Evolutionary conservation across 2,888 invertebrate species (phyloP).

Genomic region (Chloroclystis v-ata): DNA sequence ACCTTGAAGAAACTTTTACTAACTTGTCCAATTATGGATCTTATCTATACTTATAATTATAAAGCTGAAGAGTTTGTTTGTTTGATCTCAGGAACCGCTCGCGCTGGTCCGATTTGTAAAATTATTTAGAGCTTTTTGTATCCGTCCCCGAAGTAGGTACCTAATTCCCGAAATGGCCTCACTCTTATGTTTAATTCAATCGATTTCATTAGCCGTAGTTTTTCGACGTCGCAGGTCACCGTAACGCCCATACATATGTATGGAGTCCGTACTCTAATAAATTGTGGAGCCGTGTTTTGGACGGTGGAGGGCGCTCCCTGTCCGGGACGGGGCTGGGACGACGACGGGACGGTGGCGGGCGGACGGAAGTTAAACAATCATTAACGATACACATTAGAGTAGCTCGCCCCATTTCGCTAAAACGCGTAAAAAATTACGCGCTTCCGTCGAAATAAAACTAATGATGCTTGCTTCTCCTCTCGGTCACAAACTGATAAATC

Average conservation of each 20-base stretch:
- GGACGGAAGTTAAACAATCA: slow-evolving; percentile 31
- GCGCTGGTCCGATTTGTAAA: too few relatives aligned
- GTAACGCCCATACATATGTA: slow-evolving; percentile 65
- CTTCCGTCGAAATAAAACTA: slow-evolving; percentile 22
- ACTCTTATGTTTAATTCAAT: slow-evolving; percentile 69
- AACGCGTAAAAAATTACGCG: slow-evolving; percentile 31
- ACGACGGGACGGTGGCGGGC: slow-evolving; percentile 26
- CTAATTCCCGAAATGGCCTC: slow-evolving; percentile 55
- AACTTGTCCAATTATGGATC: too few relatives aligned
- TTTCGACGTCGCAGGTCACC: slow-evolving; percentile 45
- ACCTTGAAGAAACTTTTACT: too few relatives aligned
- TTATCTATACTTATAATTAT: too few relatives aligned
- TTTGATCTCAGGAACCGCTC: too few relatives aligned
- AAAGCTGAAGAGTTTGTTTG: too few relatives aligned
- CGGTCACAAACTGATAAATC: neutral
- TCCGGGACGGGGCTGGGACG: slow-evolving; percentile 24
- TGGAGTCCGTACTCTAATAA: slow-evolving; percentile 55
- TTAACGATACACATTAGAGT: slow-evolving; percentile 21
- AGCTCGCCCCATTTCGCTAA: slow-evolving; percentile 25
- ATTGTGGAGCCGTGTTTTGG: slow-evolving; percentile 47
- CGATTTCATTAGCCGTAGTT: slow-evolving; percentile 64
- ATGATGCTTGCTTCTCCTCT: slow-evolving; percentile 19
- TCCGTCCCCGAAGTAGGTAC: slow-evolving; percentile 25
- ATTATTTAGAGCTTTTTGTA: slow-evolving; percentile 39
- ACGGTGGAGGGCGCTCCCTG: too few relatives aligned